phyloP scores from a whole-genome alignment of 2,797 vertebrate species.

The Sebastes iracundus region DNA sequence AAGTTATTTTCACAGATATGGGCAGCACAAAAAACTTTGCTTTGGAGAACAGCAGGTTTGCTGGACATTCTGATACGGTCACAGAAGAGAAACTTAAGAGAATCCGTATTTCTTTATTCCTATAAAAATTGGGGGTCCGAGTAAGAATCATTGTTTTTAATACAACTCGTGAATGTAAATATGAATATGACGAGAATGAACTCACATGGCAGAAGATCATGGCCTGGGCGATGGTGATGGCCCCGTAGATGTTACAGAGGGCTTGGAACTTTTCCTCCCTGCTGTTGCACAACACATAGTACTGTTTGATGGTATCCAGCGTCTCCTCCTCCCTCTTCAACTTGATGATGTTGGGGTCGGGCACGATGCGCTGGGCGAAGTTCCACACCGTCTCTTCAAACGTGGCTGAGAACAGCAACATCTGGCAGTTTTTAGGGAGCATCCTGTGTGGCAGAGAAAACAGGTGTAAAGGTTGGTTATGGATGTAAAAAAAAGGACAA shows the following conservation, averaged over 20 bases:
- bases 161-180: neutral
- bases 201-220: conserved; percentile 99
- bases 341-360: conserved; percentile 97
- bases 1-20: neutral
- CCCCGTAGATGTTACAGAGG: conserved; percentile 95
- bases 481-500: neutral
- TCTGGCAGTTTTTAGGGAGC: conserved; percentile 93
- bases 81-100: neutral
- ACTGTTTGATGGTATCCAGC: conserved; percentile 97
- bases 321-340: conserved; percentile 98
- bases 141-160: neutral
- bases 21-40: neutral
- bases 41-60: neutral
- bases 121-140: neutral
- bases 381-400: conserved; percentile 97
- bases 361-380: conserved; percentile 95
- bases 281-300: conserved; percentile 92
- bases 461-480: neutral
- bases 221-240: conserved; percentile 97
- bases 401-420: conserved; percentile 97
- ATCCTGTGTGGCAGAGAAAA: conserved; percentile 80
- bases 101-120: neutral
- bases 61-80: neutral
- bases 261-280: conserved; percentile 96
- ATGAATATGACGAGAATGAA: conserved; percentile 13